Percentiles rank a stretch among this genome's conserved stretches.
Conservation (phyloP, 1,140 invertebrate species). For the Drosophila chauvacae region DNA sequence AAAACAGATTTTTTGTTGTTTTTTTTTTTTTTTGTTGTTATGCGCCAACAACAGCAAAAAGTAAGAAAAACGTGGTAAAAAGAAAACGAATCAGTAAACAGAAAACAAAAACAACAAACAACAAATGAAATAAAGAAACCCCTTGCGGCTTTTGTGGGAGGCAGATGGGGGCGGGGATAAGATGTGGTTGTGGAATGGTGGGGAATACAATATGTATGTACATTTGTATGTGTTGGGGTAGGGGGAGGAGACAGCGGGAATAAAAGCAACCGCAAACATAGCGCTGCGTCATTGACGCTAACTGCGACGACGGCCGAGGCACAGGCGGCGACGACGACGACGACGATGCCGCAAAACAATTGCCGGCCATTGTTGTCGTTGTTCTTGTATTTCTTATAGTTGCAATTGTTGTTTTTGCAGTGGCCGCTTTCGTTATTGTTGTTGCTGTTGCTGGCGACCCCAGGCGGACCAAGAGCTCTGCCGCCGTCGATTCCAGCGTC, state of each 20-base stretch:
- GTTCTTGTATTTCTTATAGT: slow-evolving; percentile 18
- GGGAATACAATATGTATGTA: slow-evolving; percentile 2
- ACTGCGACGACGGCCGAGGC: slow-evolving; percentile 7
- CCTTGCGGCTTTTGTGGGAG: slow-evolving; percentile 29
- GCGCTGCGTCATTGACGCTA: slow-evolving; percentile 66
- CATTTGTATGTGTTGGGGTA: too few relatives aligned
- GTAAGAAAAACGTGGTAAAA: slow-evolving; percentile 4
- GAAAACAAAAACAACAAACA: slow-evolving; percentile 30
- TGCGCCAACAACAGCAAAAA: slow-evolving; percentile 52
- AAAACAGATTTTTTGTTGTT: slow-evolving; percentile 47
- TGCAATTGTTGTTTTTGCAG: slow-evolving; percentile 17
- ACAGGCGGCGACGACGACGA: neutral
- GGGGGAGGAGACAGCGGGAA: slow-evolving; percentile 12
- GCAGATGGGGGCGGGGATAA: neutral
- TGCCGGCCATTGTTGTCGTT: slow-evolving; percentile 73
- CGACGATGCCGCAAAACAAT: slow-evolving; percentile 65
- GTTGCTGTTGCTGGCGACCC: too few relatives aligned
- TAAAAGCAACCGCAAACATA: slow-evolving; percentile 67
- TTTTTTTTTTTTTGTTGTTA: slow-evolving; percentile 1
- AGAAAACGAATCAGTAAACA: slow-evolving; percentile 38
- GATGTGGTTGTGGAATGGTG: neutral
- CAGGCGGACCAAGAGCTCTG: slow-evolving; percentile 18
- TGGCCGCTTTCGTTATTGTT: neutral
- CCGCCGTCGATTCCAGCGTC: slow-evolving; percentile 21
- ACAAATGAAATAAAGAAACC: slow-evolving; percentile 38